Percentiles rank a stretch among this genome's conserved stretches.
phyloP scores from a whole-genome alignment of 2,113 vertebrate genomes.

The Gallinago undulata region DNA sequence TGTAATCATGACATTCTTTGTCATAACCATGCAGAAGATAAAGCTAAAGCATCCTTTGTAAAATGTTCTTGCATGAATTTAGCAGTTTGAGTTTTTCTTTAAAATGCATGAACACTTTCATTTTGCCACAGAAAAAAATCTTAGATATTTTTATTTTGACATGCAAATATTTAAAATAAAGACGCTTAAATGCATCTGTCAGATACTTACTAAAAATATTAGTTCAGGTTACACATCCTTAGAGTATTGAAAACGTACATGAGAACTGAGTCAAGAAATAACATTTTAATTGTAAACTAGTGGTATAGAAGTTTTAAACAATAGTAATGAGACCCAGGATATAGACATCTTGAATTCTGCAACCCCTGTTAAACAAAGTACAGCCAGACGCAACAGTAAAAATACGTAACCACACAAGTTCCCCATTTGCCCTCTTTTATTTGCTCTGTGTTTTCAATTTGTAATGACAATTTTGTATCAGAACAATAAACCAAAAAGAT shows the following conservation, averaged over 20 bases:
- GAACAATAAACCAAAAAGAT: constrained; percentile 63
- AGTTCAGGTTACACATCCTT: constrained; percentile 35
- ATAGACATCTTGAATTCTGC: constrained; percentile 60
- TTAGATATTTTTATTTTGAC: background rate
- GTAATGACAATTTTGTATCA: constrained; percentile 70
- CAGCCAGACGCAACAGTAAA: constrained; percentile 61
- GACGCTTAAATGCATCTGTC: constrained; percentile 1
- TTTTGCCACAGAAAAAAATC: background rate
- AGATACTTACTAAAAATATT: constrained; percentile 27
- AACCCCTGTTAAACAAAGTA: constrained; percentile 48
- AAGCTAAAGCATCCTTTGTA: background rate
- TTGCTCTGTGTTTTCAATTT: constrained; percentile 68
- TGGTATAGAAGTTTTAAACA: constrained; percentile 49
- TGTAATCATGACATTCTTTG: background rate
- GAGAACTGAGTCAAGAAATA: constrained; percentile 27
- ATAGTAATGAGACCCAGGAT: constrained; percentile 58
- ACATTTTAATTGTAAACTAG: constrained; percentile 29
- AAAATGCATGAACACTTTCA: background rate
- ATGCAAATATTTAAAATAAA: constrained; percentile 35
- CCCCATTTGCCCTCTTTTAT: constrained; percentile 67
- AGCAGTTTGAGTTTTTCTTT: background rate
- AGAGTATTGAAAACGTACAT: background rate
- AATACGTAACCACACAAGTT: constrained; percentile 62
- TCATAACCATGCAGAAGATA: background rate
- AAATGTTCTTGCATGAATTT: background rate